Evolutionary conservation across 2,888 invertebrate species (phyloP).

Genomic region (Netelia fuscicornis): DNA sequence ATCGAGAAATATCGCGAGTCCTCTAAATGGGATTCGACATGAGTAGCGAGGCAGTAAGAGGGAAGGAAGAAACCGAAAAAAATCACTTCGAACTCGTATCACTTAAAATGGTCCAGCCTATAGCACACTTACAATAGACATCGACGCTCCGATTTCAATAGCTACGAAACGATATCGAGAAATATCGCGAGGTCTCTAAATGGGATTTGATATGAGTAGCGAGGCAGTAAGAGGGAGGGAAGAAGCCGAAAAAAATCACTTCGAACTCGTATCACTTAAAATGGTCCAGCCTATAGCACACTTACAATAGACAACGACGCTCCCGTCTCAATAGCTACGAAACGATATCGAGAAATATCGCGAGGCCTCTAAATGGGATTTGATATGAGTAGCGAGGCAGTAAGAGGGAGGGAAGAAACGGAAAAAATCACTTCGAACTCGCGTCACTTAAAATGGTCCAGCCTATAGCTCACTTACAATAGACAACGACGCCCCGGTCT

Average conservation of each 20-base stretch:
- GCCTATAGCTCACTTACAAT: too few relatives aligned
- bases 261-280: too few relatives aligned
- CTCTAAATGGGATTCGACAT: background rate
- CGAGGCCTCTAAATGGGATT: background rate
- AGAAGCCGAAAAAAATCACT: background rate
- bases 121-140: background rate
- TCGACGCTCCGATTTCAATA: background rate
- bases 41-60: background rate
- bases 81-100: too few relatives aligned
- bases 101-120: too few relatives aligned
- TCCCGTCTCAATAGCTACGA: background rate
- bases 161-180: background rate
- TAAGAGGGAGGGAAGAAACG: background rate
- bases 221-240: too few relatives aligned
- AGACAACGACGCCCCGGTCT: background rate
- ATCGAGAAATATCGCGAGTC: background rate
- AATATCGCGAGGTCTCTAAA: background rate
- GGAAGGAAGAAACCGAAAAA: background rate
- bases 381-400: background rate
- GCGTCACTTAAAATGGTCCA: too few relatives aligned
- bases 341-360: background rate
- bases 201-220: background rate
- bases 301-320: background rate
- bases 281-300: too few relatives aligned
- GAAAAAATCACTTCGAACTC: background rate